These are phyloP conservation scores for Acanthis flammea DNA, from an alignment of 2,797 vertebrate species.

Conservation along the genomic window DNA sequence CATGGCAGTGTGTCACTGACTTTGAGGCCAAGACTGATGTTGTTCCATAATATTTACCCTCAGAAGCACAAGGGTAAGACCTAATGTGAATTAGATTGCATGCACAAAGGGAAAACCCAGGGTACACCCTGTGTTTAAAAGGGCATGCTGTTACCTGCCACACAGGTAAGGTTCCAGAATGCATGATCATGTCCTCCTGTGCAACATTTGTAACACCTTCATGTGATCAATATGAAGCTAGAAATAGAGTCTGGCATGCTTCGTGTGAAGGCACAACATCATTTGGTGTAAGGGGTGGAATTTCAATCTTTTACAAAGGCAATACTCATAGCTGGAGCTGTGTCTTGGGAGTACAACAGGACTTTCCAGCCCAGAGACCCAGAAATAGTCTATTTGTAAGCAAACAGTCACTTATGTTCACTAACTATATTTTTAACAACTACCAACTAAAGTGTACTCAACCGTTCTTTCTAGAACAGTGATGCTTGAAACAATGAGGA, in stretches of 20 bases:
- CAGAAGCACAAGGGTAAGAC: not conserved
- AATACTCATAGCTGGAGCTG: not conserved
- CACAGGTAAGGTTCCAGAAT: not conserved
- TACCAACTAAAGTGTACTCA: not conserved
- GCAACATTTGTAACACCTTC: not conserved
- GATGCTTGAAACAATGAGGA: not conserved
- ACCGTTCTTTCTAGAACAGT: not conserved
- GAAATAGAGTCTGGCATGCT: not conserved
- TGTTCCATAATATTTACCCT: not conserved
- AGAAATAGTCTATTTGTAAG: not conserved
- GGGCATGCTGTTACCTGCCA: not conserved
- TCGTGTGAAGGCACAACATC: not conserved
- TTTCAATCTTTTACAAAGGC: not conserved
- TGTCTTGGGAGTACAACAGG: not conserved
- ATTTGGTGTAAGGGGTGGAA: not conserved
- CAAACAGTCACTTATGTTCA: not conserved
- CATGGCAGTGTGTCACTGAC: rapidly evolving
- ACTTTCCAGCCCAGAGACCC: not conserved
- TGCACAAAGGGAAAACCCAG: not conserved
- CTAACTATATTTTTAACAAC: not conserved
- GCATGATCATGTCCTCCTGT: not conserved
- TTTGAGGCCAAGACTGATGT: not conserved
- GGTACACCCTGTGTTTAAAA: not conserved
- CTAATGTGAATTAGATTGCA: not conserved
- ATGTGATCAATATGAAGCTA: not conserved